Conservation (phyloP, 2,113 vertebrate species). For the Carassius carassius region DNA sequence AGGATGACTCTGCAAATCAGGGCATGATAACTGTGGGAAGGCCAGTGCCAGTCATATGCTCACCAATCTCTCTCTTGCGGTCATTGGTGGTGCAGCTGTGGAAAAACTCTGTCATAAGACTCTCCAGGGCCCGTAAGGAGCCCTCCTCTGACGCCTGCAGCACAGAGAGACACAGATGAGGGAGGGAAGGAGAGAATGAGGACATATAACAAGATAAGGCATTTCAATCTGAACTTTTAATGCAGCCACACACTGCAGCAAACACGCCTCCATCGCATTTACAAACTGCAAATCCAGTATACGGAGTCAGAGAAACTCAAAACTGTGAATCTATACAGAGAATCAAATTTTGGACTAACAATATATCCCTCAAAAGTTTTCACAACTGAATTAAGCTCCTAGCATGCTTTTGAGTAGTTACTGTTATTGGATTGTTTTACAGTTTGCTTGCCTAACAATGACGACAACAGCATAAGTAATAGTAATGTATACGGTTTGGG, state of each 20-base stretch:
- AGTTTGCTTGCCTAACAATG: too few relatives aligned
- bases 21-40: neutral
- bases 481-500: neutral
- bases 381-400: neutral
- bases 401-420: neutral
- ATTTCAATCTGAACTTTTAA: neutral
- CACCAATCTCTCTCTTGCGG: conserved; percentile 96
- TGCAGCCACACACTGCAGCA: neutral
- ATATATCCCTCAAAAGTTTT: neutral
- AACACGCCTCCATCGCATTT: neutral
- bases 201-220: neutral
- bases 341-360: neutral
- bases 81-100: conserved; percentile 96
- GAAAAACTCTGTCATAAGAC: conserved; percentile 98
- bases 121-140: conserved; percentile 91
- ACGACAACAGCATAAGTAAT: too few relatives aligned
- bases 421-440: neutral
- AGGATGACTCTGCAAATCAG: neutral
- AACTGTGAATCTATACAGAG: neutral
- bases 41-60: conserved; percentile 54
- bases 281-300: neutral
- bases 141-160: conserved; percentile 91
- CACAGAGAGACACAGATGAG: neutral
- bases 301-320: neutral
- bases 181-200: neutral